A percentile compares a stretch with the other conserved stretches of the same genome.
phyloP scores from a whole-genome alignment of 2,113 vertebrate species.

The Cyanoderma ruficeps region DNA sequence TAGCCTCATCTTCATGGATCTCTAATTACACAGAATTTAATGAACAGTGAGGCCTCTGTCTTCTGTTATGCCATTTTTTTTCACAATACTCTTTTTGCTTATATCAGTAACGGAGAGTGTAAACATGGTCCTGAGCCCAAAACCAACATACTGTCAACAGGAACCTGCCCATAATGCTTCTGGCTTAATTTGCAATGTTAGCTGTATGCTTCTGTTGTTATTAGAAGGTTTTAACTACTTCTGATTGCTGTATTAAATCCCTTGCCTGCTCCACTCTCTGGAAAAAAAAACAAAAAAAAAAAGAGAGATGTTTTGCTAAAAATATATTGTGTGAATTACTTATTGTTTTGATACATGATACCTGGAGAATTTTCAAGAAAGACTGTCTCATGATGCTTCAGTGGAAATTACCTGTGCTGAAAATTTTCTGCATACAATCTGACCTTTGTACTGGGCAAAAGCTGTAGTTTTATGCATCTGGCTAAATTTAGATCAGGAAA shows the following conservation, averaged over 20 bases:
- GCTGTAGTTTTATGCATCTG: neutral
- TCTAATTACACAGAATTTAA: neutral
- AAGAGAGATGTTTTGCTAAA: neutral
- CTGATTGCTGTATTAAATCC: neutral
- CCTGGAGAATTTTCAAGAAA: neutral
- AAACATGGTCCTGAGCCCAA: neutral
- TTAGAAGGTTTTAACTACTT: neutral
- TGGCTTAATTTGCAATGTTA: neutral
- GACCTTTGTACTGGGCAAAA: neutral
- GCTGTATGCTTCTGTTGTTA: neutral
- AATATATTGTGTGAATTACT: neutral
- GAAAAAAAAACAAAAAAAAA: neutral
- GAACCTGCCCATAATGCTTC: neutral
- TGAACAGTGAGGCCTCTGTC: neutral
- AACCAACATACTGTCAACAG: neutral
- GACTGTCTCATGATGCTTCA: neutral
- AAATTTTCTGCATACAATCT: neutral
- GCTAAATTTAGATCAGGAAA: slow-evolving; percentile 20
- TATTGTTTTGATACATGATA: neutral
- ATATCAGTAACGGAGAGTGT: neutral
- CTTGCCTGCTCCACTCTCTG: accelerated
- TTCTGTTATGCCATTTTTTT: neutral
- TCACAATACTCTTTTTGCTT: neutral
- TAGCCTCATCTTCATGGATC: neutral
- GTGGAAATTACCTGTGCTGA: neutral